phyloP scores from a whole-genome alignment of 2,888 invertebrate species.

The Trachelus tabidus region DNA sequence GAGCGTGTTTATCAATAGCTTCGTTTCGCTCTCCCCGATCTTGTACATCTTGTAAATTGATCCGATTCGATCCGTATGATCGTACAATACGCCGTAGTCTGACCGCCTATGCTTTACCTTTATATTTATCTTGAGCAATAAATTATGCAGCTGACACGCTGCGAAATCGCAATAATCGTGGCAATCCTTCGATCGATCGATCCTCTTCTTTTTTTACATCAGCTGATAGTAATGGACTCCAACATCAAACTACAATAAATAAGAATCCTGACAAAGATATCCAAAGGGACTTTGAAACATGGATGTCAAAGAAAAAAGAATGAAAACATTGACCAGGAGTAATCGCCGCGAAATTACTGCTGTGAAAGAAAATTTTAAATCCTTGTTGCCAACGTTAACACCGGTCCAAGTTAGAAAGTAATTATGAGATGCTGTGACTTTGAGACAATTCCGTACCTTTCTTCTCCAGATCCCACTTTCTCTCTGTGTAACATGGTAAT shows the following conservation, averaged over 20 bases:
- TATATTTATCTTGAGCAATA: conserved; percentile 58
- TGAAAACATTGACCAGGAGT: conserved; percentile 41
- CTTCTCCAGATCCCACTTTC: too few species aligned
- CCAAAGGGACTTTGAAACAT: not conserved
- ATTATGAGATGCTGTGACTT: not conserved
- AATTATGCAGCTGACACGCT: conserved; percentile 50
- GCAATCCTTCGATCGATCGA: not conserved
- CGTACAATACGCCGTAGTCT: conserved; percentile 31
- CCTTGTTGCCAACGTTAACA: conserved; percentile 56
- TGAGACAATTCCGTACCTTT: not conserved
- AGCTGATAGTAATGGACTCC: not conserved
- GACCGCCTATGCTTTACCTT: conserved; percentile 36
- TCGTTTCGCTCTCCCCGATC: conserved; percentile 16
- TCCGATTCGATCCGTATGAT: conserved; percentile 25
- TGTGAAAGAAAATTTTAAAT: conserved; percentile 51
- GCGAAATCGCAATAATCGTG: conserved; percentile 29
- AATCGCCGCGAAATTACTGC: conserved; percentile 37
- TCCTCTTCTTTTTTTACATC: not conserved
- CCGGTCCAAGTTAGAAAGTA: conserved; percentile 60
- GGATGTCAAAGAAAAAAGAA: conserved; percentile 4
- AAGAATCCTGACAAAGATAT: not conserved
- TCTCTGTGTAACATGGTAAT: not conserved
- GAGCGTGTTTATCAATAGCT: conserved; percentile 8
- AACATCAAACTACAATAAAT: not conserved
- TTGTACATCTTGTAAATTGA: conserved; percentile 46